Percentiles rank a stretch among this genome's conserved stretches.
phyloP scores from a whole-genome alignment of 2,888 invertebrate species.

The Lasiommata megera region DNA sequence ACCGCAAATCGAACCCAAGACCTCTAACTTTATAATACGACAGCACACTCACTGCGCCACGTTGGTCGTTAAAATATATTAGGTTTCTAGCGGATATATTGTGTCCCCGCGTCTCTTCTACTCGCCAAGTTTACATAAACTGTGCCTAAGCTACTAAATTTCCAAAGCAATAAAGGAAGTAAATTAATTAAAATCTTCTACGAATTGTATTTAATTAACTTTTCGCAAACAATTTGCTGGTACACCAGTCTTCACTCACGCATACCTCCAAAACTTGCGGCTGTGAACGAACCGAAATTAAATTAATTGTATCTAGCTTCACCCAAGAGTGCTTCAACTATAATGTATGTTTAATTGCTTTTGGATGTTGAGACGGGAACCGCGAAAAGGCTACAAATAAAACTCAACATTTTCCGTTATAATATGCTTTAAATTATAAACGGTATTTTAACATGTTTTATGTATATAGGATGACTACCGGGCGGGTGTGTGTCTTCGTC shows the following conservation, averaged over 20 bases:
- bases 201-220: slow-evolving; percentile 7
- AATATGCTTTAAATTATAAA: not conserved
- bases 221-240: slow-evolving; percentile 6
- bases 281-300: slow-evolving; percentile 7
- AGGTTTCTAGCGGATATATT: no score
- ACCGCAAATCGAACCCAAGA: no score
- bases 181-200: not conserved
- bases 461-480: no score
- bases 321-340: slow-evolving; percentile 3
- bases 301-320: slow-evolving; percentile 9
- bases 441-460: no score
- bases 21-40: no score
- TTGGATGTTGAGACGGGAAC: not conserved
- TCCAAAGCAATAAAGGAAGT: not conserved
- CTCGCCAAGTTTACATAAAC: no score
- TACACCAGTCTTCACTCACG: slow-evolving; percentile 5
- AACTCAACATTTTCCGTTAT: not conserved
- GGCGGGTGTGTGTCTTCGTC: no score
- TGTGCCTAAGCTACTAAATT: not conserved
- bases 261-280: slow-evolving; percentile 4
- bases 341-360: slow-evolving; percentile 10
- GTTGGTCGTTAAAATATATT: no score
- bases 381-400: slow-evolving; percentile 2
- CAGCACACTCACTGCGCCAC: no score
- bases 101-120: no score